Base-by-base conservation (phyloP, 2,888 invertebrate genomes). In the Plebejus argus region DNA sequence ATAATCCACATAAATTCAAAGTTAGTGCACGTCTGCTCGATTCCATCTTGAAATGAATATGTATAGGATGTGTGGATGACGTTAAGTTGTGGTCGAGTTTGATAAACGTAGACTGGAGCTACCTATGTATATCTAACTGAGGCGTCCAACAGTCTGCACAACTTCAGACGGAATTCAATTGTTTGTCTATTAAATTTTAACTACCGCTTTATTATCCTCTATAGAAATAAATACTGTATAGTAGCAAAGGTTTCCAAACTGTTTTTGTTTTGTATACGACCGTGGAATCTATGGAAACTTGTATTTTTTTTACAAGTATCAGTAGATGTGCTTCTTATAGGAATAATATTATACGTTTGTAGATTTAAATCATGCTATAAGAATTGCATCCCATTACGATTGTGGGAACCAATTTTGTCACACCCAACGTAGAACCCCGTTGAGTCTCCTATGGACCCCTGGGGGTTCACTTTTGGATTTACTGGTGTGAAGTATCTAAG, bases 41-140 rank as follows among this genome's bases (percentile, higher is more conserved):
- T 61, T 23, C 23, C 66, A 66, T 28, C 66, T 66, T 28, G 66
- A 66, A 66, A 66, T 66, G 23, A 66, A 66, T 66, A 66, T 66
- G 6, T 66, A 66, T 66, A 15, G 28, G 18, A 66, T 66, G 18
- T 66, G 66, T 28, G 66, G 28, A 15, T 66, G 66, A 66, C 66
- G 8, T 66, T 66, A 33, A 33, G 66, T 66, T 66, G 28, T 15
- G 66, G 28, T 15, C 18, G 66, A 7, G 66, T 66, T 66, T 66
- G 66, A 66, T 66, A 66, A 66, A 66, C 28, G 66, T 66, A 53
- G 53, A 53, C 5, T 53, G 66, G 10, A 33, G 66, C 66, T 61
- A 45, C 18, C 18, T 28, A 28, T 28, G 28, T 53, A 53, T 61
- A 61, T 23, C 61, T 61, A 23, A 23, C 66, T 66, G 10, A 6